Conservation (phyloP, 2,797 vertebrate species). For the Lates japonicus region DNA sequence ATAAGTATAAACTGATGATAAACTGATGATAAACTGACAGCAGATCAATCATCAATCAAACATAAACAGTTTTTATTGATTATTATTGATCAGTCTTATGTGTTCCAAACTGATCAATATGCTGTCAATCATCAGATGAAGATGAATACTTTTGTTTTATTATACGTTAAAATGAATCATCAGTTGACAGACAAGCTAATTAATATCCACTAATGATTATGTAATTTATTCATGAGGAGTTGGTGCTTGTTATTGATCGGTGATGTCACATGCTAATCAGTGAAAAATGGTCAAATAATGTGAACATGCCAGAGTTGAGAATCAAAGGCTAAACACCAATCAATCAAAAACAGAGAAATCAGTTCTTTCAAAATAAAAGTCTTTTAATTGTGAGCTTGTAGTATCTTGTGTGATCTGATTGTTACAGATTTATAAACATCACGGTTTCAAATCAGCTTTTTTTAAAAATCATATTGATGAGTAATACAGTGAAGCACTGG, state of each 20-base stretch:
- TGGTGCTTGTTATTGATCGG: neutral
- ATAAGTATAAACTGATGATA: neutral
- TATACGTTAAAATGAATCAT: neutral
- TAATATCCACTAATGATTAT: neutral
- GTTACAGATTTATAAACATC: neutral
- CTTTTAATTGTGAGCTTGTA: neutral
- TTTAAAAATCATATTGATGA: neutral
- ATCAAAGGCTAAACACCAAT: neutral
- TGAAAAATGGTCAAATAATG: neutral
- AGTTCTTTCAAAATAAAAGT: slow-evolving; percentile 22
- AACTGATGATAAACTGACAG: neutral
- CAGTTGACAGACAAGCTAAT: neutral
- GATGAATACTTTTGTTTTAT: no score
- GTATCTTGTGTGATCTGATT: neutral
- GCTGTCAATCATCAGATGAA: no score
- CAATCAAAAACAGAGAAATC: neutral
- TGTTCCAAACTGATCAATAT: no score
- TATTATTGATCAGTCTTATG: neutral
- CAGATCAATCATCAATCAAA: neutral
- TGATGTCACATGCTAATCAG: neutral
- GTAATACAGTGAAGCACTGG: neutral
- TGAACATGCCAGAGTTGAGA: neutral
- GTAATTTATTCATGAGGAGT: neutral
- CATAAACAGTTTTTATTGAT: neutral
- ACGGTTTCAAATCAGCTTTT: neutral